Base-by-base conservation (phyloP, 2,888 invertebrate genomes). In the Torymus aiolomorphi region DNA sequence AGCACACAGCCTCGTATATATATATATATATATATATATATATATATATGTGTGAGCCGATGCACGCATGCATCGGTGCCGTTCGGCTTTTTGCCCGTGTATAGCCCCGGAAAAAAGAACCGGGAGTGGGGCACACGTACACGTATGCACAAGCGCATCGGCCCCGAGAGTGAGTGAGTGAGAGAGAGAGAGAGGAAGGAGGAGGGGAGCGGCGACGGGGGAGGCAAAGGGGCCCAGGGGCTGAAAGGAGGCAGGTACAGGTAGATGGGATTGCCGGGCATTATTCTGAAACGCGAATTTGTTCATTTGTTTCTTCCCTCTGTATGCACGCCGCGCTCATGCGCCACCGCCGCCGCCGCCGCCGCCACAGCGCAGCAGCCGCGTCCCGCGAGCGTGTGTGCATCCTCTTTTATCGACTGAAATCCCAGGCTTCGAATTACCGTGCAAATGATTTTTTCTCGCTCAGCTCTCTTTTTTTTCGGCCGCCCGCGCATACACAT, bases 381-480 rank as follows among this genome's bases (percentile, higher is more conserved):
- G 31, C 31, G 31, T 31, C 3, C 4, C 2, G 2, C 31, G 5
- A 3, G 31, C 31, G 52, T 69, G 66, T 88, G 88, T 87, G 89
- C 89, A 89, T 90, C 89, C 89, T 84, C 84, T 89, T 89, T 90
- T 90, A 89, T 90, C 90, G 90, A 89, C 89, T 89, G 87, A 89
- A 90, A 89, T 89, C 89, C 89, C 90, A 90, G 89, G 90, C 90
- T 90, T 90, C 89, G 89, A 90, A 90, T 90, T 90, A 90, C 90
- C 89, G 89, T 90, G 89, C 89, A 89, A 90, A 90, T 90, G 89
- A 90, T 89, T 90, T 90, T 87, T 86, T 84, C 83, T 84, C 83
- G 83, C 83, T 83, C 81, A 82, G 78, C 80, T 83, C 83, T 83
- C 82, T 80, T 84, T 87, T 86, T 87, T 85, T 84, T 83, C 82